These are phyloP conservation scores for Cactoblastis cactorum DNA, from an alignment of 2,888 invertebrate genomes.

Conservation along the genomic window DNA sequence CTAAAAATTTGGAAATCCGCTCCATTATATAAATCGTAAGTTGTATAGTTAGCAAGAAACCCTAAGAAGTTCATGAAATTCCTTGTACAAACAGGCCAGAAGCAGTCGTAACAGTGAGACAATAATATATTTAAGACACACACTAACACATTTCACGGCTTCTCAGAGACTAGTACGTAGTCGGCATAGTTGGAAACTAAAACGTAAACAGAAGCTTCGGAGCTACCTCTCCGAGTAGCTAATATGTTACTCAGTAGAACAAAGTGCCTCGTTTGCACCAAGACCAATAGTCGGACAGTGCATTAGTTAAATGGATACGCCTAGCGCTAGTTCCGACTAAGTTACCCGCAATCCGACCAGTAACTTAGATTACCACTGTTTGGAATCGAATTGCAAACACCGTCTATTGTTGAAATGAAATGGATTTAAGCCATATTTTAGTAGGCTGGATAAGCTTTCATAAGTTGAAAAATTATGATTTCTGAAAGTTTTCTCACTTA, in stretches of 20 bases:
- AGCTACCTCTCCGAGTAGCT: conserved; percentile 33
- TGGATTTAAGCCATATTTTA: not conserved
- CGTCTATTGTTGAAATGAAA: conserved; percentile 33
- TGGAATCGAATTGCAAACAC: conserved; percentile 58
- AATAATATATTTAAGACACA: conserved; percentile 18
- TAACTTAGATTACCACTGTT: conserved; percentile 68
- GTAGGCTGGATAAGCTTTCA: not conserved
- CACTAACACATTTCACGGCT: conserved; percentile 12
- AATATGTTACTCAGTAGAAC: conserved; percentile 62
- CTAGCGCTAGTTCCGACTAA: conserved; percentile 61
- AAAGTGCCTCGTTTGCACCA: conserved; percentile 71
- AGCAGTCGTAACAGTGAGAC: not conserved
- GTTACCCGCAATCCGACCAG: conserved; percentile 64
- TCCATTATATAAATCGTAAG: too few species aligned
- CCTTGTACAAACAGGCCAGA: not conserved
- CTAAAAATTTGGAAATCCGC: too few species aligned
- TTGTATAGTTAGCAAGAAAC: not conserved
- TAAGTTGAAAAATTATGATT: not conserved
- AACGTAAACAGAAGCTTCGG: conserved; percentile 18
- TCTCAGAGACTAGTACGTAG: conserved; percentile 5
- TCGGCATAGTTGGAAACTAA: conserved; percentile 18
- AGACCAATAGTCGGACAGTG: conserved; percentile 74
- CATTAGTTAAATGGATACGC: conserved; percentile 75
- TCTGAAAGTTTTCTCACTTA: not conserved
- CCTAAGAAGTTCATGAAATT: not conserved